Evolutionary conservation across 2,888 invertebrate genomes (phyloP).

Genomic region (Spialia ferax): DNA sequence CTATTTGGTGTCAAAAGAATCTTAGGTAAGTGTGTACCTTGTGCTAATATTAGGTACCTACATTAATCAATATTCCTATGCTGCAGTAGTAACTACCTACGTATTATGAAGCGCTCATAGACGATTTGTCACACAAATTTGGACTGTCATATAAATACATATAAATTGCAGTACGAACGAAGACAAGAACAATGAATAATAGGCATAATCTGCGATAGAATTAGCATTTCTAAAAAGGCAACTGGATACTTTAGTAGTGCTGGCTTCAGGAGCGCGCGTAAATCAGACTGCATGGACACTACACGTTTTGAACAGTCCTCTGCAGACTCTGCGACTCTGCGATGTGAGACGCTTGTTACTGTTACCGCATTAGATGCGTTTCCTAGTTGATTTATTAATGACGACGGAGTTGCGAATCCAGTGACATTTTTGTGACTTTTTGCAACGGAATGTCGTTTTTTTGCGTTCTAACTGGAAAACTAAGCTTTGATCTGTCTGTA

Average conservation of each 20-base stretch:
- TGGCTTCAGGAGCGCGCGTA: slow-evolving; percentile 69
- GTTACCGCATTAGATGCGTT: slow-evolving; percentile 36
- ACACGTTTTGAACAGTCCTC: slow-evolving; percentile 69
- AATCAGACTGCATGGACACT: slow-evolving; percentile 80
- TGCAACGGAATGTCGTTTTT: slow-evolving; percentile 1
- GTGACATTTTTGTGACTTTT: slow-evolving; percentile 33
- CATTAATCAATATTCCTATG: not conserved
- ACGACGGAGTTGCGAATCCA: slow-evolving; percentile 15
- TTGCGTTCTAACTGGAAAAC: not conserved
- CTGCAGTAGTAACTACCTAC: not conserved
- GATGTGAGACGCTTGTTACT: slow-evolving; percentile 32
- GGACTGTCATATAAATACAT: slow-evolving; percentile 48
- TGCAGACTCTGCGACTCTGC: slow-evolving; percentile 59
- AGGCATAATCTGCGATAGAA: slow-evolving; percentile 59
- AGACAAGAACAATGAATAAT: slow-evolving; percentile 61
- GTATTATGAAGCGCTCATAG: not conserved
- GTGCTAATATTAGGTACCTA: no score
- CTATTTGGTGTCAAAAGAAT: no score
- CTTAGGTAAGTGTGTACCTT: no score
- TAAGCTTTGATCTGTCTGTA: not conserved
- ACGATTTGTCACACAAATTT: slow-evolving; percentile 26
- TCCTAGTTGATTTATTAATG: slow-evolving; percentile 22
- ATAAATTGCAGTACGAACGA: slow-evolving; percentile 42
- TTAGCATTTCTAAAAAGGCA: slow-evolving; percentile 79
- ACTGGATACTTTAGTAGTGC: slow-evolving; percentile 62